Base-by-base conservation (phyloP, 2,113 vertebrate genomes). In the Heterocephalus glaber region DNA sequence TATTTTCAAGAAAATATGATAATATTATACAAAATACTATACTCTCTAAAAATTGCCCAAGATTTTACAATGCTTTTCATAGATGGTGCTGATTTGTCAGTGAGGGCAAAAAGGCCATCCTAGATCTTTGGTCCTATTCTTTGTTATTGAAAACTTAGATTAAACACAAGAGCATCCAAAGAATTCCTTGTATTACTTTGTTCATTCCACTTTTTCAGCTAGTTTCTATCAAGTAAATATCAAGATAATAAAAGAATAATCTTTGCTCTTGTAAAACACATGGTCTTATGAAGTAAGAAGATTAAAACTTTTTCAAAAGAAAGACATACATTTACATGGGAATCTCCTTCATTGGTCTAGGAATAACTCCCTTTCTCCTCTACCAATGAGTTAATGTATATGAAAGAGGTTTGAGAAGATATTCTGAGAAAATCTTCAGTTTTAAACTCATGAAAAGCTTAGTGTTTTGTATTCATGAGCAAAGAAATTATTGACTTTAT, bases 401-500 rank as follows among this genome's bases (percentile, higher is more conserved):
- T 24, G 38, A 89, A 26, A 66, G 38, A 44, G 38, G 17, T 88
- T 87, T 72, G 47, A 35, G n/a, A 47, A 76, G n/a, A 11, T 22
- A 33, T 5, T 7, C 20, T 83, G 49, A 91, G 30, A 72, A 76
- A 16, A 88, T 10, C 22, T 44, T 68, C 56, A 63, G n/a, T 79
- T 94, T 70, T n/a, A 80, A 82, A 68, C 3, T 94, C 58, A 92
- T 54, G 81, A 83, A 86, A 85, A 12, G 7, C 35, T 94, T 63
- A 41, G 17, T 74, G 58, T 17, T 84, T 61, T 91, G 22, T 66
- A 52, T n/a, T 68, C 7, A 14, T 76, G 17, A n/a, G 30, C 22
- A 68, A 74, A 89, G 11, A 92, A 38, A 84, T n/a, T 28, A 26
- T 4, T 89, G 86, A 91, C 47, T 83, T 96, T 41, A 61, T 95